A percentile compares a stretch with the other conserved stretches of the same genome.
Conservation (phyloP, 2,113 vertebrate genomes). For the Cebidichthys violaceus region DNA sequence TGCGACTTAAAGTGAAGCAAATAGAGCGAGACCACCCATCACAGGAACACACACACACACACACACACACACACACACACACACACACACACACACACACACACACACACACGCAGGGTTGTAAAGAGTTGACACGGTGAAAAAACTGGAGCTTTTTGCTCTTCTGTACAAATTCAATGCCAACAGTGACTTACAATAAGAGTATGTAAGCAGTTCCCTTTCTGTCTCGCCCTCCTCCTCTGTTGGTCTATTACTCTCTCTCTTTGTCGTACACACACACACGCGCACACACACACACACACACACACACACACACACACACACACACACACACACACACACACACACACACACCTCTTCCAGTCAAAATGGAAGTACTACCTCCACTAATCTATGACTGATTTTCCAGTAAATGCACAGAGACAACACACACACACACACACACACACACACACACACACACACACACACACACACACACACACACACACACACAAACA, state of each 20-base stretch:
- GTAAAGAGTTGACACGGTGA: constrained; percentile 61
- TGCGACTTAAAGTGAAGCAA: constrained; percentile 51
- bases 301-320: constrained; percentile 5
- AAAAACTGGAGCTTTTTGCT: constrained; percentile 55
- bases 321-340: constrained; percentile 15
- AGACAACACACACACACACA: constrained; percentile 21
- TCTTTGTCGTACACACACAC: not conserved
- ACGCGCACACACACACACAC: constrained; percentile 10
- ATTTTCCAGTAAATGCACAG: constrained; percentile 40
- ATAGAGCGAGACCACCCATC: constrained; percentile 64
- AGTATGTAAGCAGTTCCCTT: constrained; percentile 62
- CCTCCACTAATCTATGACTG: constrained; percentile 31
- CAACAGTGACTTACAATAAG: constrained; percentile 54
- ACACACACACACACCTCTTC: constrained; percentile 7
- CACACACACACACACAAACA: constrained; percentile 1
- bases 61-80: constrained; percentile 16
- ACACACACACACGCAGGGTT: not conserved
- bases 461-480: not conserved
- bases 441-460: not conserved
- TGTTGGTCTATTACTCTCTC: constrained; percentile 10
- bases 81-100: constrained; percentile 1
- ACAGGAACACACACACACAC: constrained; percentile 2
- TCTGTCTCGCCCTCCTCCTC: constrained; percentile 28
- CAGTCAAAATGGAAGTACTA: constrained; percentile 23
- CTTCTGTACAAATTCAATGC: constrained; percentile 66